Base-by-base conservation (phyloP, 2,888 invertebrate species). In the Coelinius sp. region DNA sequence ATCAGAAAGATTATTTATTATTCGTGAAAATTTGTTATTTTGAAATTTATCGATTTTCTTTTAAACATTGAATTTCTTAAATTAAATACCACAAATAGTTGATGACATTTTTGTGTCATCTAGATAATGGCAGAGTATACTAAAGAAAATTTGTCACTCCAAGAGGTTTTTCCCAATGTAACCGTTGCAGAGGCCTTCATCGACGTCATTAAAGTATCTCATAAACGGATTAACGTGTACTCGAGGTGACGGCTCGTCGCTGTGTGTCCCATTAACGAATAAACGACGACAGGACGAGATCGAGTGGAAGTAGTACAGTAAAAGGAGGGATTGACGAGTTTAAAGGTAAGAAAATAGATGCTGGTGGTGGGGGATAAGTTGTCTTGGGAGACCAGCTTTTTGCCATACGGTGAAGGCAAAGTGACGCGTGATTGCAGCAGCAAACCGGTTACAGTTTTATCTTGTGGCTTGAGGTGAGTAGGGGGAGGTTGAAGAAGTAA, bases 161-260 rank as follows among this genome's bases (percentile, higher is more conserved):
- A n/a, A 56, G 56, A 56, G 25, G 25, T 53, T 27, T 6, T 56
- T 25, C 56, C 17, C 56, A 56, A 56, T 56, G 56, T 56, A 27
- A 25, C 12, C 35, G 12, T 62, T 10, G 25, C 31, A 2, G 24
- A 52, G 17, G 68, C 70, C 64, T 70, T 73, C 70, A 70, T 71
- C 69, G 62, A 71, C 71, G 62, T 46, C 70, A 52, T 70, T 68
- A 74, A 78, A 76, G 77, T 79, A 72, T 69, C 64, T 52, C 53
- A 67, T 77, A 75, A 77, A 76, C 70, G 56, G 70, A 71, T 79
- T 76, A 76, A 73, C 71, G 71, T 71, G 70, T 73, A 71, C 63
- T 56, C 49, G 68, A 65, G 22, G 53, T 63, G 73, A 73, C 73
- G 71, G 69, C 66, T 75, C 66, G 64, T 74, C 56, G 53, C 38